Base-by-base conservation (phyloP, 1,140 invertebrate species). In the Nymphalis io region DNA sequence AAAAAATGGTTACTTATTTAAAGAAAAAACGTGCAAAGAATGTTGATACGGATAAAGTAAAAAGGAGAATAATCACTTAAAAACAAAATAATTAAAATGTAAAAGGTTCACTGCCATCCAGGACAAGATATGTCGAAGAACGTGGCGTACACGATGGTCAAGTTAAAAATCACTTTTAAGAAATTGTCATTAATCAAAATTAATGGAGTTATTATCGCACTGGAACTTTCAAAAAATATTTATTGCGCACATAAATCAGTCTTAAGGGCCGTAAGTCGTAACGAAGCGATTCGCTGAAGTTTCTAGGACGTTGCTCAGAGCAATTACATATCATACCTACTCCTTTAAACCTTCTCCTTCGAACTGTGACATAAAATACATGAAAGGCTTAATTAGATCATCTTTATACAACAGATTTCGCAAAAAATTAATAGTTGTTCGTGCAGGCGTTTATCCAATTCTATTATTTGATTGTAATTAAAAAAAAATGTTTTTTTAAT, bases 121-220 rank as follows among this genome's bases (percentile, higher is more conserved):
- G 72, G 79, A 74, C 73, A 60, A 78, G 82, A 80, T 80, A 81
- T 78, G 83, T 81, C 79, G 77, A 68, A 58, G 64, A 59, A 75
- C 64, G 62, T 53, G 75, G 66, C 64, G 59, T 58, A 61, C 70
- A 58, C 66, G 73, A 74, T 83, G 76, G 76, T 76, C 64, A 80
- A 77, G 76, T 84, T 82, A 83, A 85, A 85, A 89, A 85, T 90
- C 87, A 88, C 85, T 90, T 90, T 89, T 87, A 75, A 87, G 85
- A 90, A 91, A 89, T 84, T 87, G 80, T 87, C 89, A 90, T 91
- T 85, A 89, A 91, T 91, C 89, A 91, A 91, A 90, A 86, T 91
- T 89, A 91, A 91, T 91, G 89, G 88, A 91, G 88, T 91, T 91
- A 90, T 91, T 91, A 90, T 90, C 87, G 87, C 85, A 86, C 79